Base-by-base conservation (phyloP, 2,888 invertebrate genomes). In the Laspeyria flexula region DNA sequence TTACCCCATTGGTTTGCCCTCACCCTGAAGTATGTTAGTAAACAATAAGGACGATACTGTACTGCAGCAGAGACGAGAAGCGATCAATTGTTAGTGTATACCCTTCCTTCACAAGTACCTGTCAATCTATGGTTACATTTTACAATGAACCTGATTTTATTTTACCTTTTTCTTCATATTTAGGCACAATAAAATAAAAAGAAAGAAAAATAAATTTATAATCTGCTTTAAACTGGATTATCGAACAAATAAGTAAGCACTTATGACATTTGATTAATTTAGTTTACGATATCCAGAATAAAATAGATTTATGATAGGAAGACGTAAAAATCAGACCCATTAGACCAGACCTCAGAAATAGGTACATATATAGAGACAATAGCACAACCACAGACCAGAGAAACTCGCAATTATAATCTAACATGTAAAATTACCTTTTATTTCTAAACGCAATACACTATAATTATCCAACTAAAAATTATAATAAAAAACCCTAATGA, bases 371-470 rank as follows among this genome's bases (percentile, higher is more conserved):
- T 75, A 74, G 11, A 71, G 65, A 69, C 69, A 79, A 90, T 88
- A 89, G 90, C 91, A 91, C 92, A 89, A 88, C 88, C 88, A 86
- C 68, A 81, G 67, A 87, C 88, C 88, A 90, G 75, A 85, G 81
- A 90, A 89, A 89, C 85, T 84, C 87, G 81, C 85, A 86, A 85
- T 86, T 77, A 75, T 81, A 74, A 77, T 81, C 86, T 87, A 90
- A 88, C 84, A 85, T 80, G 82, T 78, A 83, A 79, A 80, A 83
- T 81, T 86, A 85, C 77, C 82, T 80, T 91, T 92, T 90, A 90
- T 91, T 90, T 81, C 71, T 79, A 83, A 73, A 79, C 81, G 80
- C 78, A 83, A 83, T 83, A 85, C 81, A 86, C 83, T 88, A 86
- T 76, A 79, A 85, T 85, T 85, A 88, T 83, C 78, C 79, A 88